Base-by-base conservation (phyloP, 1,140 invertebrate genomes). In the Lepidurus couesii region DNA sequence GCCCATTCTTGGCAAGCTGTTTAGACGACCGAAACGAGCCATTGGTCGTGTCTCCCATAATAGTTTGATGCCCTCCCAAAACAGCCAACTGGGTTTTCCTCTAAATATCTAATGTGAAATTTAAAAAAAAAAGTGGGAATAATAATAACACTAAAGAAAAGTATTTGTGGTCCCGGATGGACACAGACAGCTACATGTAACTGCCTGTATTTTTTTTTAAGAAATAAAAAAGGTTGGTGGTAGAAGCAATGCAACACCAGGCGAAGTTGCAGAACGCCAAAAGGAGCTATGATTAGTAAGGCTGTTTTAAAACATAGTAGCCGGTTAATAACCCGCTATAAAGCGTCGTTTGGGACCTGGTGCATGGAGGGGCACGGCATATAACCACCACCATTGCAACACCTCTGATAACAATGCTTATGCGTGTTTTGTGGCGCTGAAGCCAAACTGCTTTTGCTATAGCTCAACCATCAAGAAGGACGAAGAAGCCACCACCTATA, bases 291-390 rank as follows among this genome's bases (percentile, higher is more conserved):
- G 53, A 65, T 65, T 65, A 65, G 16, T 65, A 34, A 34, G 53
- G 16, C 21, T n/a, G 53, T 16, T 65, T 65, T 65, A 65, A 65
- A 65, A 65, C 53, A 65, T 65, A 65, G 53, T 65, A 65, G 53
- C 53, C 53, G 53, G 53, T 65, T 65, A 65, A 65, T 65, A 65
- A 65, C 53, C 53, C 53, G 1, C n/a, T 65, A 65, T 65, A 65
- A 65, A 65, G 53, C 53, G 53, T 65, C 53, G 53, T 65, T 65
- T 65, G 53, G 53, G 53, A 65, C 16, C 53, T 65, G 53, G 53
- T 0, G 53, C 21, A 11, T 65, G 21, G 53, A n/a, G 16, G 16
- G 53, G 53, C 53, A 21, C 53, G 53, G 21, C 6, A 21, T 65
- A 65, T 65, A 65, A 65, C 53, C n/a, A 65, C 53, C 53, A 65